Evolutionary conservation across 1,140 invertebrate species (phyloP), one percentile per base, ranked within the genome.

Genomic region (Acromyrmex charruanus): DNA sequence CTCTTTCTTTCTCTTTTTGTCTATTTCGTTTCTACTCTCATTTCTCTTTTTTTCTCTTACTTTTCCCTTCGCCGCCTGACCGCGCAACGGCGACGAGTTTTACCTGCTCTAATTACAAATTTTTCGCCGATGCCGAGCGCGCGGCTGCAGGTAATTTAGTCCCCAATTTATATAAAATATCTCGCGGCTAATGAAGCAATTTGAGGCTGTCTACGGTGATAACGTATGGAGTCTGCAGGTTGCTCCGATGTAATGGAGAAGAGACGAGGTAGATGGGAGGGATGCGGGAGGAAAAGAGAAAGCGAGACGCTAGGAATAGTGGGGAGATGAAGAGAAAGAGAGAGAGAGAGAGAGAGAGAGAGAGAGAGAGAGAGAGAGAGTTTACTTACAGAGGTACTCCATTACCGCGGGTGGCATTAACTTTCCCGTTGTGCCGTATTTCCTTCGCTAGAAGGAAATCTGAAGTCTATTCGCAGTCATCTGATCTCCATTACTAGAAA

Each of bases 81-180:
- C 10, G 10, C 16, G 44, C 49, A 31, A 58, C 51, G 79, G 61
- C 85, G 74, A 49, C 81, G 88, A 87, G 86, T 90, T 91, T 91
- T 91, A 91, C 91, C 82, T 88, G 88, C 85, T 94, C 94, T 93
- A 95, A 94, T 95, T 94, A 94, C 91, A 89, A 93, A 94, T 95
- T 95, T 94, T 94, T 93, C 91, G 92, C 88, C 89, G 81, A 90
- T 89, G 72, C 85, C 59, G 71, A 44, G 59, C 49, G 28, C 58
- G 51, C 79, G 58, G 63, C 86, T 88, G 77, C 85, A 39, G 74
- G 92, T 95, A 95, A 95, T 95, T 95, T 94, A 95, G 91, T 93
- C 93, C 88, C 93, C 93, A 95, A 95, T 95, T 95, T 95, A 94
- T 95, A 94, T 94, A 95, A 95, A 95, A 95, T 95, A 95, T 95